phyloP scores from a whole-genome alignment of 35 echinoderm and acorn worm species.

The Ophioderma brevispina region DNA sequence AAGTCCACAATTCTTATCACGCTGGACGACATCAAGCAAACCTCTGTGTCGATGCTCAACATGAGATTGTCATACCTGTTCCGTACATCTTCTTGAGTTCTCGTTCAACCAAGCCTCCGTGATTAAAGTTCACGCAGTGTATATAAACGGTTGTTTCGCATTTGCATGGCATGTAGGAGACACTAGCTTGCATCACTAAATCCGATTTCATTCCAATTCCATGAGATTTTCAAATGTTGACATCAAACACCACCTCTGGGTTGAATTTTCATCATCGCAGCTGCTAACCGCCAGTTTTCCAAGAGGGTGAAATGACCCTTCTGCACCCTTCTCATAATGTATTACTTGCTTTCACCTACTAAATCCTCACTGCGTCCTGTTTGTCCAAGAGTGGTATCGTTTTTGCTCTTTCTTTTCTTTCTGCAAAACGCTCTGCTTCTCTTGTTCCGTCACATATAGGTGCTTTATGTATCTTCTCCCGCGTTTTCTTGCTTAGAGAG shows the following conservation, averaged over 20 bases:
- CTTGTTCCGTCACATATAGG: slow-evolving; percentile 34
- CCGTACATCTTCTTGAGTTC: slow-evolving; percentile 60
- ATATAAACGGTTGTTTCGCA: slow-evolving; percentile 77
- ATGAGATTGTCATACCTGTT: slow-evolving; percentile 47
- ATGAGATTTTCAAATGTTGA: slow-evolving; percentile 80
- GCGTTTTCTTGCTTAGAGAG: too few species aligned
- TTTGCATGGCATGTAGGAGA: slow-evolving; percentile 54
- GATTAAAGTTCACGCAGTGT: slow-evolving; percentile 61
- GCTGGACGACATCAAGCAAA: slow-evolving; percentile 72
- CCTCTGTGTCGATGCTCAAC: slow-evolving; percentile 55
- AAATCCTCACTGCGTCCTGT: too few species aligned
- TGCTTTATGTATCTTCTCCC: too few species aligned
- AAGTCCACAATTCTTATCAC: slow-evolving; percentile 70
- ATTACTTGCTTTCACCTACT: too few species aligned
- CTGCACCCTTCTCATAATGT: too few species aligned
- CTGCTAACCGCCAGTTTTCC: slow-evolving; percentile 79
- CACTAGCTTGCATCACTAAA: slow-evolving; percentile 55
- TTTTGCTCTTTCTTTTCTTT: slow-evolving; percentile 18
- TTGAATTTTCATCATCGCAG: slow-evolving; percentile 96
- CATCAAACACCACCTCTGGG: slow-evolving; percentile 83
- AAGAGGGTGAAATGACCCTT: too few species aligned
- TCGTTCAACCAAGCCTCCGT: slow-evolving; percentile 23
- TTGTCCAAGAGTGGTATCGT: too few species aligned
- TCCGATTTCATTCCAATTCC: slow-evolving; percentile 47
- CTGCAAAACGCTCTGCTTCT: slow-evolving; percentile 30